These are phyloP conservation scores for Hozukius guyotensis DNA, from an alignment of 2,797 vertebrate species.

Conservation along the genomic window DNA sequence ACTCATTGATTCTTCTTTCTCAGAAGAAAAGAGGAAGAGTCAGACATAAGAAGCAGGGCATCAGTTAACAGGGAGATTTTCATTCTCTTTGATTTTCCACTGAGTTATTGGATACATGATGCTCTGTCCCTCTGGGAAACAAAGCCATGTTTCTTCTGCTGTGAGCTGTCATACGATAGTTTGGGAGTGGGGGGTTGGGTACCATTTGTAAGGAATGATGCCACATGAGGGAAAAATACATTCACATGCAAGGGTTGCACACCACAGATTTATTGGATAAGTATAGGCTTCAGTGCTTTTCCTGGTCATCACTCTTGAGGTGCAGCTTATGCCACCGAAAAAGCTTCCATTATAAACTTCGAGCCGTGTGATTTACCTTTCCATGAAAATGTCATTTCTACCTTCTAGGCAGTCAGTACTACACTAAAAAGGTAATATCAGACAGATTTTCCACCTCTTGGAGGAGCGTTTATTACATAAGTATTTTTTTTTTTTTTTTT, in stretches of 20 bases:
- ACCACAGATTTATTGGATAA: conserved; percentile 68
- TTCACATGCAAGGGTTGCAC: conserved; percentile 39
- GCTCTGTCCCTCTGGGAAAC: conserved; percentile 48
- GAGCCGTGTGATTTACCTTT: conserved; percentile 30
- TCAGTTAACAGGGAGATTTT: neutral
- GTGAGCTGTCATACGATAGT: conserved; percentile 66
- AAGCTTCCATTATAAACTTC: conserved; percentile 26
- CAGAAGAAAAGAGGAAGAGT: neutral
- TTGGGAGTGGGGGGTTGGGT: conserved; percentile 50
- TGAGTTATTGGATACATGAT: conserved; percentile 49
- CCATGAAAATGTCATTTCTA: conserved; percentile 5
- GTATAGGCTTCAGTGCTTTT: conserved; percentile 40
- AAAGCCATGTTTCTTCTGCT: conserved; percentile 68
- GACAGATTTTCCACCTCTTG: neutral
- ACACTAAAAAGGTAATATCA: neutral
- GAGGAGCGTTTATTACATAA: neutral
- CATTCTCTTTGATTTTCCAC: conserved; percentile 44
- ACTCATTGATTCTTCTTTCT: neutral
- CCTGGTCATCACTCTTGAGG: conserved; percentile 42
- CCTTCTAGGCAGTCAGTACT: neutral
- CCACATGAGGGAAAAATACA: conserved; percentile 60
- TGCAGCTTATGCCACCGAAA: conserved; percentile 38
- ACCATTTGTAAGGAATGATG: conserved; percentile 54
- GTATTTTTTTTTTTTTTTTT: neutral
- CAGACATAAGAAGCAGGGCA: neutral